A percentile compares a stretch with the other conserved stretches of the same genome.
These are phyloP conservation scores for Pterostichus madidus DNA, from an alignment of 2,888 invertebrate genomes.

Conservation along the genomic window DNA sequence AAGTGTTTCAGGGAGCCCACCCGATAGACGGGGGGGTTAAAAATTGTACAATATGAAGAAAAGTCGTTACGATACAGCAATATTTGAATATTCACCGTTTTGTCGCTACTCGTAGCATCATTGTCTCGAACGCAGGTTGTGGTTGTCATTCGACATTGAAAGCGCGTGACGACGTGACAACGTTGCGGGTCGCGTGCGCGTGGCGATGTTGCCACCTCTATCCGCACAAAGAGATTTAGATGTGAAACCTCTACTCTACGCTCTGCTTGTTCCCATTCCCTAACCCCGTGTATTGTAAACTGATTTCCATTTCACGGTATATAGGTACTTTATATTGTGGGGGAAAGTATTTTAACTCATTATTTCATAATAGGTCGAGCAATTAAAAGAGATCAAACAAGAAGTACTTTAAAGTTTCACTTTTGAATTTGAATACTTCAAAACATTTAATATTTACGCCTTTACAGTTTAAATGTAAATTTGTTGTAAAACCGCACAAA, in stretches of 20 bases:
- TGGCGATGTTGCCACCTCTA: neutral
- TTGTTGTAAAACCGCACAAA: neutral
- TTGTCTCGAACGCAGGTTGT: neutral
- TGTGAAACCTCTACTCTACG: conserved; percentile 37
- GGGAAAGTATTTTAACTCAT: conserved; percentile 8
- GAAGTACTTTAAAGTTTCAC: conserved; percentile 10
- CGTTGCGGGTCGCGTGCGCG: too few relatives aligned
- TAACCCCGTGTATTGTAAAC: neutral
- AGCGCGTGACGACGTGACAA: neutral
- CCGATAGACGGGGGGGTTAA: too few relatives aligned
- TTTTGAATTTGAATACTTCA: conserved; percentile 31
- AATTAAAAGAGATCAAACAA: conserved; percentile 21
- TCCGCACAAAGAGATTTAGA: conserved; percentile 7
- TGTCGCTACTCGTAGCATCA: too few relatives aligned
- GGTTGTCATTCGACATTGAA: conserved; percentile 3
- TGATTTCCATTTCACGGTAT: neutral
- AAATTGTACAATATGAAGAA: too few relatives aligned
- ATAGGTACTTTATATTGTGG: neutral
- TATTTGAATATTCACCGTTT: too few relatives aligned
- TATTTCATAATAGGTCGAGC: conserved; percentile 6
- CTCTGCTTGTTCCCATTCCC: neutral
- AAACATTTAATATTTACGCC: conserved; percentile 33
- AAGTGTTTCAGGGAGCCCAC: too few relatives aligned
- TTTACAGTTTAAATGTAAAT: conserved; percentile 9
- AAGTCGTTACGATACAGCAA: too few relatives aligned